A percentile compares a stretch with the other conserved stretches of the same genome.
Conservation (phyloP, 2,797 vertebrate genomes). For the Hoplostethus mediterraneus region DNA sequence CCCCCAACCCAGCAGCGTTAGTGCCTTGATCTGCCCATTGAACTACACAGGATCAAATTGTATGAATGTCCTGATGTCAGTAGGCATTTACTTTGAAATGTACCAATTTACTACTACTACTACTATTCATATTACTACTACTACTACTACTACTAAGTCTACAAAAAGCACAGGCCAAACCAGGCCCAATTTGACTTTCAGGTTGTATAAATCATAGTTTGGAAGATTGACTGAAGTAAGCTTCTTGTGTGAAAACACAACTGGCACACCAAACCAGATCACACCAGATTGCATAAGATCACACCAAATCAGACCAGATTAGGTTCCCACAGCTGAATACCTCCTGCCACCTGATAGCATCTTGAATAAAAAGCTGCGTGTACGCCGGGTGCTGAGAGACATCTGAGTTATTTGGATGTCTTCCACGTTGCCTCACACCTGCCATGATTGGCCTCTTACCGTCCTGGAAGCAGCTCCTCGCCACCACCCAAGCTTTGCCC, state of each 20-base stretch:
- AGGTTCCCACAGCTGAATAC: slow-evolving; percentile 43
- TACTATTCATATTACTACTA: too few relatives aligned
- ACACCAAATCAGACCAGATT: not conserved
- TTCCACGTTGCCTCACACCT: slow-evolving; percentile 63
- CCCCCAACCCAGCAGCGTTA: too few relatives aligned
- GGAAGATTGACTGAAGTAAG: too few relatives aligned
- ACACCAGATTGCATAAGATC: too few relatives aligned
- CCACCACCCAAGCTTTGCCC: slow-evolving; percentile 9
- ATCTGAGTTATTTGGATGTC: slow-evolving; percentile 62
- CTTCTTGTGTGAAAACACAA: slow-evolving; percentile 28
- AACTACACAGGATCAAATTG: too few relatives aligned
- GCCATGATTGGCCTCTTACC: slow-evolving; percentile 39
- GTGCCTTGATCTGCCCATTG: too few relatives aligned
- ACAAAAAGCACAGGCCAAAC: slow-evolving; percentile 7
- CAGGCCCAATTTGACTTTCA: slow-evolving; percentile 51
- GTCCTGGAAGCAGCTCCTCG: slow-evolving; percentile 33
- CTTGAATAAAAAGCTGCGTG: slow-evolving; percentile 68
- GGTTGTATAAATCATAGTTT: slow-evolving; percentile 1
- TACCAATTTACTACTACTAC: too few relatives aligned
- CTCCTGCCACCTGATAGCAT: slow-evolving; percentile 59
- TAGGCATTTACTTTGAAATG: too few relatives aligned
- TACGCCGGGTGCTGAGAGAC: slow-evolving; percentile 56
- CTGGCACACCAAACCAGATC: not conserved
- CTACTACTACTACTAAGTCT: too few relatives aligned
- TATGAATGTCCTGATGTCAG: too few relatives aligned